Percentiles rank a stretch among this genome's conserved stretches.
Evolutionary conservation across 2,888 invertebrate species (phyloP).

Genomic region (Herminia tarsipennalis): DNA sequence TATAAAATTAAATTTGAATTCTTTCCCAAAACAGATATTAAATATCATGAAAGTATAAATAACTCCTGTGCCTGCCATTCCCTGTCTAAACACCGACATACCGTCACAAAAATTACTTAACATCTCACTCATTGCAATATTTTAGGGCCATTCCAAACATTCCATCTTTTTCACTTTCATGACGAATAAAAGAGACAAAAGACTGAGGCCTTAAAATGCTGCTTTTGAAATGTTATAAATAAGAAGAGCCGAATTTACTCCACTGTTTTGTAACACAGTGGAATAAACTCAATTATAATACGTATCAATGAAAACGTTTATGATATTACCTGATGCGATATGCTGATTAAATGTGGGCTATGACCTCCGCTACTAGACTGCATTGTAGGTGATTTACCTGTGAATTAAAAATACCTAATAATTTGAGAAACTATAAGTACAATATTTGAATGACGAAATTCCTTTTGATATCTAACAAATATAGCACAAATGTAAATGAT

Average conservation of each 20-base stretch:
- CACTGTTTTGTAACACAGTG: no score
- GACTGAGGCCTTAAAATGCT: no score
- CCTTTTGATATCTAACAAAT: no score
- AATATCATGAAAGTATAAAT: conserved; percentile 23
- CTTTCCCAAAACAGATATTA: conserved; percentile 41
- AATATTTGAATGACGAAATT: no score
- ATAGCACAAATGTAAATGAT: no score
- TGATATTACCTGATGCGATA: conserved; percentile 73
- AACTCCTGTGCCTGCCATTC: conserved; percentile 42
- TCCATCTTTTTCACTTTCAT: no score
- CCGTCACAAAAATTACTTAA: conserved; percentile 22
- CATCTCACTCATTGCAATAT: conserved; percentile 45
- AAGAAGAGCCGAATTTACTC: no score
- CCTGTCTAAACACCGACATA: conserved; percentile 53
- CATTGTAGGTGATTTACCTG: conserved; percentile 78
- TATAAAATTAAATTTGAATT: not conserved
- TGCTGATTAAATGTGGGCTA: conserved; percentile 68
- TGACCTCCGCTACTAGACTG: conserved; percentile 70
- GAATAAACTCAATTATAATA: conserved; percentile 16
- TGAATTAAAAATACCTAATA: no score
- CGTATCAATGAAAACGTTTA: conserved; percentile 1
- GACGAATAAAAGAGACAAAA: no score
- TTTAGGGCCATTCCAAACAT: no score
- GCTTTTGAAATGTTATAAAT: no score
- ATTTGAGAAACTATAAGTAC: no score